phyloP scores from a whole-genome alignment of 2,888 invertebrate species.

The Thyatira batis region DNA sequence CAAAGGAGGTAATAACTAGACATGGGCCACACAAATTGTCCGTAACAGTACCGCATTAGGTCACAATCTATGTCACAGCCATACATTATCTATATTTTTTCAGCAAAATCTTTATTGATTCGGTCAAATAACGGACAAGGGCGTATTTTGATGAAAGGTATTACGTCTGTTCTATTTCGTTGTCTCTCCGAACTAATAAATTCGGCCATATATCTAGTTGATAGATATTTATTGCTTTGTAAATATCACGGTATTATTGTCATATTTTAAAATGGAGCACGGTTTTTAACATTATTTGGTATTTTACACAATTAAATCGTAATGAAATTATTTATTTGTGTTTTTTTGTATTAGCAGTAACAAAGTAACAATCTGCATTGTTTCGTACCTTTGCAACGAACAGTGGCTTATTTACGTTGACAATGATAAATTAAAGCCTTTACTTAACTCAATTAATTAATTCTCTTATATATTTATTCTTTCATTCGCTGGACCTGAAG shows the following conservation, averaged over 20 bases:
- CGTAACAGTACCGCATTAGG: conserved; percentile 67
- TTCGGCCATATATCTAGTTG: conserved; percentile 41
- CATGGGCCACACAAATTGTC: conserved; percentile 60
- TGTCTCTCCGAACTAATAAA: conserved; percentile 41
- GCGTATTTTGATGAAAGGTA: conserved; percentile 39
- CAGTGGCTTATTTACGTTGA: not conserved
- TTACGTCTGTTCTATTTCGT: conserved; percentile 39
- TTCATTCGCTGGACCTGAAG: too few species aligned
- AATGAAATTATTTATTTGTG: too few species aligned
- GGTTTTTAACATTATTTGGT: not conserved
- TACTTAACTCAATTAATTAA: not conserved
- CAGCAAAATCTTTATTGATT: conserved; percentile 45
- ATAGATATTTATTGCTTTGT: conserved; percentile 44
- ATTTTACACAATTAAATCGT: not conserved
- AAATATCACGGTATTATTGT: conserved; percentile 8
- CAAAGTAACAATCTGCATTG: not conserved
- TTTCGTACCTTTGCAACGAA: not conserved
- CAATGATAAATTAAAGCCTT: not conserved
- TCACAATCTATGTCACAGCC: conserved; percentile 56
- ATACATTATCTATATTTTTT: conserved; percentile 45
- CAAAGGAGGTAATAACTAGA: conserved; percentile 55
- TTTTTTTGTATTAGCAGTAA: not conserved
- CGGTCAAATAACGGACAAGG: conserved; percentile 33
- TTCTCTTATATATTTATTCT: not conserved
- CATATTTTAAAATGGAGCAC: not conserved